phyloP scores from a whole-genome alignment of 2,113 vertebrate species.

The Myodes glareolus region DNA sequence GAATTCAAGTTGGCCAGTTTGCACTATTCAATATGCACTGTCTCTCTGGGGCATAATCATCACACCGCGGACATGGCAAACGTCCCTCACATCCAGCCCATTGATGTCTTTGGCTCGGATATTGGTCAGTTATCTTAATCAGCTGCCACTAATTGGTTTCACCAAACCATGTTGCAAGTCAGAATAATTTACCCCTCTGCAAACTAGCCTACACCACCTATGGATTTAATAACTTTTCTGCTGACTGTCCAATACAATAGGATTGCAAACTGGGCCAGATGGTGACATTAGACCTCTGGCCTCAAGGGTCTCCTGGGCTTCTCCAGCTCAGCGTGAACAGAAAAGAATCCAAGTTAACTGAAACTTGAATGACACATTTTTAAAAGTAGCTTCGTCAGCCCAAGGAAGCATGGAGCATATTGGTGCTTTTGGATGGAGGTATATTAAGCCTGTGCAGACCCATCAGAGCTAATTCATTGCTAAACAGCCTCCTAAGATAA shows the following conservation, averaged over 20 bases:
- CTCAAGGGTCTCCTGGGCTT: neutral
- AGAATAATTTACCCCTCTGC: slow-evolving; percentile 7
- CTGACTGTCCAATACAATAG: neutral
- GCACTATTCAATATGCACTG: neutral
- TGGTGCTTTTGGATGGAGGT: neutral
- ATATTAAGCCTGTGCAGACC: neutral
- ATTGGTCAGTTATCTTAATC: neutral
- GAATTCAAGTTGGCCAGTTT: neutral
- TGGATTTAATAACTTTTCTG: neutral
- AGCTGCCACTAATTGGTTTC: neutral
- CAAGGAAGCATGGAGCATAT: neutral
- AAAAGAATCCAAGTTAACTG: slow-evolving; percentile 3
- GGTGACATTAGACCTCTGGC: slow-evolving; percentile 14
- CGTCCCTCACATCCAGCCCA: neutral
- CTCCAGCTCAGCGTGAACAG: neutral
- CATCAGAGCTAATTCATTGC: slow-evolving; percentile 3
- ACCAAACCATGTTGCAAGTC: neutral
- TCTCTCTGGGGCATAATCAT: neutral
- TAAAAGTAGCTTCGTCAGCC: neutral
- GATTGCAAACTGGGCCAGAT: neutral
- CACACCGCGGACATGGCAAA: neutral
- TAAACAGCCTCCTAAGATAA: neutral
- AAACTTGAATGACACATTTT: slow-evolving; percentile 35
- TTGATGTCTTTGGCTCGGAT: neutral
- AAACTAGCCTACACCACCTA: neutral